Evolutionary conservation across 2,888 invertebrate species (phyloP).

Genomic region (Hedychridium roseum): DNA sequence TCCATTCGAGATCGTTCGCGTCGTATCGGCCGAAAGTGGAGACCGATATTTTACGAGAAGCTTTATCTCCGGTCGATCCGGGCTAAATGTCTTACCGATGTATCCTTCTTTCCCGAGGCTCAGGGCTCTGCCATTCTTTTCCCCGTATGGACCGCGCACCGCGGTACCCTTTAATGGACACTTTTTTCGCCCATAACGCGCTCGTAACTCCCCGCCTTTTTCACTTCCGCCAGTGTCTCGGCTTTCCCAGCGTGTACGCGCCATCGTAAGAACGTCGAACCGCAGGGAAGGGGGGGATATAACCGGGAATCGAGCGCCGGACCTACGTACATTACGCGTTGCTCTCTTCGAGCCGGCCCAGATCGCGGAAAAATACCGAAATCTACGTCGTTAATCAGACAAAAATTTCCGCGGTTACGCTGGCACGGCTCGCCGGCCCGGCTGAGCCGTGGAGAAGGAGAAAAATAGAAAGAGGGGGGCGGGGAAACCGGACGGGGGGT

Average conservation of each 20-base stretch:
- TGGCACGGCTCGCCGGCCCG: too few species aligned
- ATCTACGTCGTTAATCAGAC: conserved; percentile 57
- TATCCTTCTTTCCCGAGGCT: too few species aligned
- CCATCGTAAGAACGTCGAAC: conserved; percentile 1
- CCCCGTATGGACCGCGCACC: neutral
- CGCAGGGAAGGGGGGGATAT: neutral
- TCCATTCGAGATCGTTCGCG: too few species aligned
- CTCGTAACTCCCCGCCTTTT: neutral
- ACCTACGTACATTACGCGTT: conserved; percentile 3
- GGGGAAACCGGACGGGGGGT: too few species aligned
- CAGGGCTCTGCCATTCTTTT: too few species aligned
- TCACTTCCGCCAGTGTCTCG: too few species aligned
- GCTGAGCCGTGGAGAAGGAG: too few species aligned
- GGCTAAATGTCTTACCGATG: too few species aligned
- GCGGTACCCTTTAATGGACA: conserved; percentile 3
- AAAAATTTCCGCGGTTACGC: conserved; percentile 55
- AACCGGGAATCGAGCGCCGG: conserved; percentile 11
- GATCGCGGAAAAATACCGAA: conserved; percentile 44
- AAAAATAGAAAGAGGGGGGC: too few species aligned
- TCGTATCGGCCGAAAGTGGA: too few species aligned
- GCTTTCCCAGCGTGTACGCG: neutral
- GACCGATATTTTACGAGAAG: too few species aligned
- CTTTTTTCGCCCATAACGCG: neutral
- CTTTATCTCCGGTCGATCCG: too few species aligned
- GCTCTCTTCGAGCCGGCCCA: conserved; percentile 15